phyloP scores from a whole-genome alignment of 2,797 vertebrate genomes.

The Myiothlypis coronata region DNA sequence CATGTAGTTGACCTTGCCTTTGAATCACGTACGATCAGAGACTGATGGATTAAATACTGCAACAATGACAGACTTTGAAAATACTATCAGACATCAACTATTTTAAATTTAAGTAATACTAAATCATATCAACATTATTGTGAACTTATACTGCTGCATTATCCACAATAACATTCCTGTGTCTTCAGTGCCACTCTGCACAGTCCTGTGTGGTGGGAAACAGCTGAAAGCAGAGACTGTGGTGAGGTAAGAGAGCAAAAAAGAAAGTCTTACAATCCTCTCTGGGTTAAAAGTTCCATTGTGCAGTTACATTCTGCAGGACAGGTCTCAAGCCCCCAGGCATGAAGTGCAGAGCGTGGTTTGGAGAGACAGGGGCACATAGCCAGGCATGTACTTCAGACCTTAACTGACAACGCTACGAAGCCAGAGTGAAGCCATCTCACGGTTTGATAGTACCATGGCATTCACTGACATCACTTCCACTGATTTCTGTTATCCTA shows the following conservation, averaged over 20 bases:
- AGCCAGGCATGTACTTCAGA: not conserved
- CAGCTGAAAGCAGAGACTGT: not conserved
- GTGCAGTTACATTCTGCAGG: not conserved
- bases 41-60: not conserved
- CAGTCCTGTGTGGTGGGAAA: not conserved
- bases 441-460: not conserved
- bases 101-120: not conserved
- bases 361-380: not conserved
- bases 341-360: not conserved
- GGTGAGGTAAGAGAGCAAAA: not conserved
- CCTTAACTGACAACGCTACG: not conserved
- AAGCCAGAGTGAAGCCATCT: not conserved
- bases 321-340: not conserved
- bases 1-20: not conserved
- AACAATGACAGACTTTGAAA: not conserved
- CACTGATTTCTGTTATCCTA: not conserved
- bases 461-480: not conserved
- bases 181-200: not conserved
- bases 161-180: not conserved
- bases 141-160: not conserved
- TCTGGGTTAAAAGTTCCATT: not conserved
- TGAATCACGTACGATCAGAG: not conserved
- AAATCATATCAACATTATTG: not conserved
- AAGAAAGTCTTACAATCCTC: not conserved
- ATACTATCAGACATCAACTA: not conserved